phyloP scores from a whole-genome alignment of 1,140 invertebrate genomes.

The Hypothenemus hampei region DNA sequence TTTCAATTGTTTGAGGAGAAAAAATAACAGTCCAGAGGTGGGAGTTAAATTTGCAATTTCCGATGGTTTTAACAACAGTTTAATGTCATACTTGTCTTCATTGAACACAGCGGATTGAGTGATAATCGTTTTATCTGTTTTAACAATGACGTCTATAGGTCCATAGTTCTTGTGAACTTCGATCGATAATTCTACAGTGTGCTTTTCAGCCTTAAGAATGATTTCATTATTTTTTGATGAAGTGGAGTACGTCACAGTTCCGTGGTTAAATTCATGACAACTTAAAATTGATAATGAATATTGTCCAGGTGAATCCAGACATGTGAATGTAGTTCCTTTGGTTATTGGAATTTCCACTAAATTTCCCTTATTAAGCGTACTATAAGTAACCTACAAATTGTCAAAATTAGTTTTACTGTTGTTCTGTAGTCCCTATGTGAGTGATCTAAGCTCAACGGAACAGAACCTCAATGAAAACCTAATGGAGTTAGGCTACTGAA shows the following conservation, averaged over 20 bases:
- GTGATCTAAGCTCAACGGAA: no score
- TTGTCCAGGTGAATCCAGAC: conserved; percentile 60
- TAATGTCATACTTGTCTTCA: conserved; percentile 33
- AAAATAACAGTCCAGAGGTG: conserved; percentile 63
- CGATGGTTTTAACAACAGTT: conserved; percentile 45
- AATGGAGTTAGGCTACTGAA: no score
- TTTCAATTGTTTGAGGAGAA: conserved; percentile 58
- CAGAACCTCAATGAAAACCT: no score
- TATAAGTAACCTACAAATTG: conserved; percentile 19
- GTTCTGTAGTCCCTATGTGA: no score
- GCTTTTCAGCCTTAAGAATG: conserved; percentile 42
- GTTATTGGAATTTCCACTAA: conserved; percentile 24
- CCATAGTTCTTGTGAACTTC: conserved; percentile 37
- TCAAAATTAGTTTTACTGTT: neutral
- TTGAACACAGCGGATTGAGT: conserved; percentile 27
- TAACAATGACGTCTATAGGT: conserved; percentile 40
- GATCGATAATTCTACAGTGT: conserved; percentile 39
- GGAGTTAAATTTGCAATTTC: conserved; percentile 58
- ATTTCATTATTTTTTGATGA: conserved; percentile 41
- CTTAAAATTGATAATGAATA: conserved; percentile 74
- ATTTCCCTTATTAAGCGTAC: conserved; percentile 29
- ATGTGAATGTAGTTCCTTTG: conserved; percentile 44
- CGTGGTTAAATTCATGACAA: conserved; percentile 72
- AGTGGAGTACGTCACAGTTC: conserved; percentile 47
- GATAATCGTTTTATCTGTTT: conserved; percentile 33